phyloP scores from a whole-genome alignment of 2,113 vertebrate genomes.

The Otocyon megalotis region DNA sequence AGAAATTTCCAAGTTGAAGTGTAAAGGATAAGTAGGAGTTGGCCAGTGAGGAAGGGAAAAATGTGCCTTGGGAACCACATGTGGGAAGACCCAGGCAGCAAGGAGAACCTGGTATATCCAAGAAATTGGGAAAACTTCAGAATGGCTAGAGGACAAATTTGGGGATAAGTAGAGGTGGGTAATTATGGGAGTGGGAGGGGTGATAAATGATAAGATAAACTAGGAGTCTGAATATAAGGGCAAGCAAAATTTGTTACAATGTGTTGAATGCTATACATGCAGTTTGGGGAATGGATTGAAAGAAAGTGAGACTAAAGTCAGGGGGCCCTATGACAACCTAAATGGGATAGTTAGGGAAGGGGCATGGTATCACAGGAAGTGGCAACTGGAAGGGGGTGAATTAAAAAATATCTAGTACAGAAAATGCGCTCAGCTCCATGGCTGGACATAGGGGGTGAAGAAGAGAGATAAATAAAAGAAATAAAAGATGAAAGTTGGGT shows the following conservation, averaged over 20 bases:
- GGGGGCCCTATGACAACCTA: background rate
- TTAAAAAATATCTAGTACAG: background rate
- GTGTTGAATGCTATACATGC: background rate
- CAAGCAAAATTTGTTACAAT: background rate
- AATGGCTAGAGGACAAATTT: background rate
- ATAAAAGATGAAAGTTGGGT: background rate
- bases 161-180: background rate
- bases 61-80: background rate
- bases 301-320: background rate
- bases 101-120: background rate
- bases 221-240: background rate
- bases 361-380: background rate
- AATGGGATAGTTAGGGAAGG: background rate
- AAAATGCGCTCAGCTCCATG: background rate
- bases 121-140: background rate
- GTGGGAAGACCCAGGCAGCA: background rate
- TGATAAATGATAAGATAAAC: background rate
- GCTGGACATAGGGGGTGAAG: background rate
- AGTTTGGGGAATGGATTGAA: background rate
- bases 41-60: background rate
- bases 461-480: background rate
- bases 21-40: background rate
- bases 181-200: accelerated
- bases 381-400: background rate
- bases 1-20: background rate